Base-by-base conservation (phyloP, 2,888 invertebrate species). In the Eupithecia exiguata region DNA sequence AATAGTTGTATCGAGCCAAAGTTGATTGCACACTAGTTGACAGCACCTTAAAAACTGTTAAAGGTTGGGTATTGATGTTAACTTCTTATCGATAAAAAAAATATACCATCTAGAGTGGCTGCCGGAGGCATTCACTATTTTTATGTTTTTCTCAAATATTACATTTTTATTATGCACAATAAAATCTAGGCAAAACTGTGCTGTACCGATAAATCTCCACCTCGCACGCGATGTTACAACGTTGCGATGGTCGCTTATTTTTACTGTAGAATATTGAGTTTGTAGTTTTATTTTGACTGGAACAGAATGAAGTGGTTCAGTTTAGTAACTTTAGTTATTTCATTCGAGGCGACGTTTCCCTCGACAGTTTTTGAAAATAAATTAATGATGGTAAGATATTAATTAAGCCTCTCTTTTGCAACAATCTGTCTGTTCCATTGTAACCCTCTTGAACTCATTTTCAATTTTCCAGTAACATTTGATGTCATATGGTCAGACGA, bases 341-440 rank as follows among this genome's bases (percentile, higher is more conserved):
- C 21, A 25, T 58, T 58, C 58, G 58, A 58, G 25, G 58, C 25
- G 12, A 58, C 58, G 2, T 25, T 25, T 5, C 58, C 25, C 25
- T 58, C 58, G 25, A 58, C 58, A 25, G 25, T 58, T 14, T 58
- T 58, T 58, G 58, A 58, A 58, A 58, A 58, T n/a, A 25, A 58
- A 25, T 25, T 58, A 58, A 58, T 58, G 58, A 25, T 58, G 58
- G 58, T 58, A 58, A 58, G 58, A 58, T 25, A 25, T 53, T 10
- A 53, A 21, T 18, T 53, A 21, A 4, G 53, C 46, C 14, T 43
- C 49, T 49, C 3, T n/a, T n/a, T 49, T 49, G 9, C 3, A n/a
- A n/a, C 49, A 18, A 46, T 46, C 46, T n/a, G 49, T 16, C 18
- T 49, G 18, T n/a, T 49, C 43, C 14, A 14, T 14, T 40, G 40